phyloP scores from a whole-genome alignment of 2,888 invertebrate genomes.

The Oegoconia quadripuncta region DNA sequence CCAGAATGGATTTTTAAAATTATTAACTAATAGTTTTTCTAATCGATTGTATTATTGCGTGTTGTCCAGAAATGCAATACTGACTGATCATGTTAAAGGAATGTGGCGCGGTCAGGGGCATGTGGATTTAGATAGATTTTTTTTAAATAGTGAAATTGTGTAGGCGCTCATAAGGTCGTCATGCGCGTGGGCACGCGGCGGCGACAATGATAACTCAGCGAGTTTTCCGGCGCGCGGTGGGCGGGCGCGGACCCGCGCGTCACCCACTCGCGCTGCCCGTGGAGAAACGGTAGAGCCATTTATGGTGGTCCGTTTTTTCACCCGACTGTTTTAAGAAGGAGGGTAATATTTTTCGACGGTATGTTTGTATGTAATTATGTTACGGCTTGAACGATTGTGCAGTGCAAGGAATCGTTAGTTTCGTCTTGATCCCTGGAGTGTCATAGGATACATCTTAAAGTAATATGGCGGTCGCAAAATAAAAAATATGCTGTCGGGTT shows the following conservation, averaged over 20 bases:
- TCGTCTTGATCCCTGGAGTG: too few relatives aligned
- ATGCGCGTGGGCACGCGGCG: slow-evolving; percentile 43
- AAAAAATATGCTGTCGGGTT: too few relatives aligned
- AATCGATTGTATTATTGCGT: background rate
- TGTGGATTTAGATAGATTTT: background rate
- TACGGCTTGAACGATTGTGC: too few relatives aligned
- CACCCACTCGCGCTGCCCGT: background rate
- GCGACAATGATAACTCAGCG: slow-evolving; percentile 69
- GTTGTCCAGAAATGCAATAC: background rate
- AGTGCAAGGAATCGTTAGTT: too few relatives aligned
- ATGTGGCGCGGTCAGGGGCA: background rate
- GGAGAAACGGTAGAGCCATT: background rate
- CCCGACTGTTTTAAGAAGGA: too few relatives aligned
- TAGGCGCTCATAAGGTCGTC: slow-evolving; percentile 13
- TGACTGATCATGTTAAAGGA: background rate
- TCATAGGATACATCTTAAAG: too few relatives aligned
- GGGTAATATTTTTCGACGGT: too few relatives aligned
- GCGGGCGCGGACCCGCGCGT: slow-evolving; percentile 19
- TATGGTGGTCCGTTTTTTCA: background rate
- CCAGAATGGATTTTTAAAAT: too few relatives aligned
- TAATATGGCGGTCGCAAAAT: too few relatives aligned
- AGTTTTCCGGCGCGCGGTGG: slow-evolving; percentile 33
- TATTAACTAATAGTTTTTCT: too few relatives aligned
- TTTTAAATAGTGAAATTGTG: too few relatives aligned
- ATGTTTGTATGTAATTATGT: too few relatives aligned